Evolutionary conservation across 2,113 vertebrate genomes (phyloP).

Genomic region (Dolichotis patagonum): DNA sequence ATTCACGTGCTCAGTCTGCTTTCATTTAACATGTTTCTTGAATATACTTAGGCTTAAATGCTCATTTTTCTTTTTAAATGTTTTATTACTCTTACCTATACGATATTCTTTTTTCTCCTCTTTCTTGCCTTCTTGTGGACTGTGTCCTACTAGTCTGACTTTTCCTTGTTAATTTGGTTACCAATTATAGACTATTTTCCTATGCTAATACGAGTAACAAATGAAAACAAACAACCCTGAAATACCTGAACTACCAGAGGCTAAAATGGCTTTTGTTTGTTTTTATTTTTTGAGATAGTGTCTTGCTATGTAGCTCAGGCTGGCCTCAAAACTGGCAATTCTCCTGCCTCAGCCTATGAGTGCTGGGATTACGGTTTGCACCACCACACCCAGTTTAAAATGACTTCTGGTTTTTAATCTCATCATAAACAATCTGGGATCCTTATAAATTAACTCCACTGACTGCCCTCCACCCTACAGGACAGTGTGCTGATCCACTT

Average conservation of each 20-base stretch:
- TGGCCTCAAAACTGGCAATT: no score
- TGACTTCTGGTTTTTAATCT: background rate
- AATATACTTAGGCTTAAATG: background rate
- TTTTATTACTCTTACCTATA: background rate
- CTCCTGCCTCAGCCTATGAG: no score
- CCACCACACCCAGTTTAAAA: no score
- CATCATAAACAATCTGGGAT: background rate
- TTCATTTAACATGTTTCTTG: background rate
- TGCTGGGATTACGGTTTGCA: no score
- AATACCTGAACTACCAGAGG: background rate
- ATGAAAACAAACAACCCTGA: constrained; percentile 10
- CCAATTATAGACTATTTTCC: background rate
- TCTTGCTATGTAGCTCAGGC: no score
- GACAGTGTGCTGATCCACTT: background rate
- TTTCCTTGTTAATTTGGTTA: background rate
- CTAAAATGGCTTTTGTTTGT: background rate
- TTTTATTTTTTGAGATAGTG: no score
- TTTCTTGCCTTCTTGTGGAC: background rate
- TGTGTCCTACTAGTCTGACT: background rate
- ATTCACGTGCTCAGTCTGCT: background rate
- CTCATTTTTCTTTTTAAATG: constrained; percentile 12
- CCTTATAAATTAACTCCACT: constrained; percentile 21
- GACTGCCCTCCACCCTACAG: constrained; percentile 17
- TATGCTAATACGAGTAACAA: background rate
- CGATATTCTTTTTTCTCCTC: background rate